Evolutionary conservation across 2,113 vertebrate species (phyloP).

Genomic region (Centropus bengalensis): DNA sequence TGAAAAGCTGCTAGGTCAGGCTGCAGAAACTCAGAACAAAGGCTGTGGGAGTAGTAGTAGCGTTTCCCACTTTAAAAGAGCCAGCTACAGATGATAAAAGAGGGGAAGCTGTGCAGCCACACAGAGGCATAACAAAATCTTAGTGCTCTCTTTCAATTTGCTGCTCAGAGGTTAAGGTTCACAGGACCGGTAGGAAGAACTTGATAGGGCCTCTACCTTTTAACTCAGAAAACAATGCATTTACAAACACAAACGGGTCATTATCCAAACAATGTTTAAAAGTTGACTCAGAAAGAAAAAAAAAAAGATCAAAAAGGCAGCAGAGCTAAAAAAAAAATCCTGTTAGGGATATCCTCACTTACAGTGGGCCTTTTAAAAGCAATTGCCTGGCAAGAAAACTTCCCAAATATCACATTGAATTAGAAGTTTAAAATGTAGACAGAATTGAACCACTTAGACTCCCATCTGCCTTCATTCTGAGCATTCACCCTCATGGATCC

Average conservation of each 20-base stretch:
- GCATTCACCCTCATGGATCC: background rate
- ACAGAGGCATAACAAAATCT: background rate
- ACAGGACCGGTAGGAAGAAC: background rate
- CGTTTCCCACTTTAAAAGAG: background rate
- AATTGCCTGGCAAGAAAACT: background rate
- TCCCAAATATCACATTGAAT: background rate
- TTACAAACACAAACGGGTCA: conserved; percentile 29
- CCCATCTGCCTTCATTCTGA: background rate
- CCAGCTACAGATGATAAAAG: background rate
- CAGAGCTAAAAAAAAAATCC: background rate
- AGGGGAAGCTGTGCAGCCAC: background rate
- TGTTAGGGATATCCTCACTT: background rate
- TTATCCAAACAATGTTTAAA: conserved; percentile 32
- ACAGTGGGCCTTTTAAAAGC: background rate
- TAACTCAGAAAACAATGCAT: conserved; percentile 46
- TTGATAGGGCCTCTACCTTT: background rate
- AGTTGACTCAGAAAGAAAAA: background rate
- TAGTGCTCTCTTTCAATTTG: background rate
- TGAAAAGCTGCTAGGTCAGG: background rate
- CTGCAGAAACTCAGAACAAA: background rate
- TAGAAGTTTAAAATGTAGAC: background rate
- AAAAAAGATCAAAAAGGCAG: conserved; percentile 5
- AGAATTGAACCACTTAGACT: background rate
- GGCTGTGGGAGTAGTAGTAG: background rate
- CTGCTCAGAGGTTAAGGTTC: conserved; percentile 21